Evolutionary conservation across 1,140 invertebrate genomes (phyloP), one percentile per base, ranked within the genome.

Genomic region (Drosophila erecta): DNA sequence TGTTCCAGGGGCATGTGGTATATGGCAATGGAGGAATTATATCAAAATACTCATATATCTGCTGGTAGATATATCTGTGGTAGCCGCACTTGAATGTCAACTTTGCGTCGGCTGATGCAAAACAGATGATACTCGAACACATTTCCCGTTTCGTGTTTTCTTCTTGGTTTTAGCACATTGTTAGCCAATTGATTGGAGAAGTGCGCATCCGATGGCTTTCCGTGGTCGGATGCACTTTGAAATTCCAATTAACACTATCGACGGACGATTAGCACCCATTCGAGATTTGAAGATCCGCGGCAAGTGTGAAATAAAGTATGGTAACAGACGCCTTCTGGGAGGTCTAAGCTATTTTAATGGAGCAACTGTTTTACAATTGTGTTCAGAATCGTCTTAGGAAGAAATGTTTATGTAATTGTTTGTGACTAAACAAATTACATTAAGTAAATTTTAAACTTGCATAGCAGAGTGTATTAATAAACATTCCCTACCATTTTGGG

Each of bases 1-100:
- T 3, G 56, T 30, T 38, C 37, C 27, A 20, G 54, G 79, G 79
- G 84, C 72, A 84, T 33, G 2, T 49, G 46, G 47, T 4, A 50
- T 15, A 30, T 3, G 27, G 46, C 43, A 46, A 61, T 83, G 84
- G 79, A 74, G 83, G 85, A 89, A 84, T 89, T 69, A 90, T 90
- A 89, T 89, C 79, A 89, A 89, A 89, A 80, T 79, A 90, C 71
- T 84, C 73, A 66, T 74, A 77, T 50, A 62, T 70, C 20, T 56
- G 24, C 46, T 6, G 49, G 27, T 40, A 55, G 33, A 57, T 41
- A n/a, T n/a, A n/a, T n/a, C n/a, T n/a, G 64, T 75, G 76, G 71
- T 67, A 76, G 78, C 79, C 89, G 79, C 84, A 89, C 84, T 89
- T 84, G 84, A 83, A 89, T 89, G 84, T 89, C 84, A 89, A 84